Percentiles rank a stretch among this genome's conserved stretches.
Evolutionary conservation across 2,113 vertebrate species (phyloP).

Genomic region (Pachypanchax playfairii): DNA sequence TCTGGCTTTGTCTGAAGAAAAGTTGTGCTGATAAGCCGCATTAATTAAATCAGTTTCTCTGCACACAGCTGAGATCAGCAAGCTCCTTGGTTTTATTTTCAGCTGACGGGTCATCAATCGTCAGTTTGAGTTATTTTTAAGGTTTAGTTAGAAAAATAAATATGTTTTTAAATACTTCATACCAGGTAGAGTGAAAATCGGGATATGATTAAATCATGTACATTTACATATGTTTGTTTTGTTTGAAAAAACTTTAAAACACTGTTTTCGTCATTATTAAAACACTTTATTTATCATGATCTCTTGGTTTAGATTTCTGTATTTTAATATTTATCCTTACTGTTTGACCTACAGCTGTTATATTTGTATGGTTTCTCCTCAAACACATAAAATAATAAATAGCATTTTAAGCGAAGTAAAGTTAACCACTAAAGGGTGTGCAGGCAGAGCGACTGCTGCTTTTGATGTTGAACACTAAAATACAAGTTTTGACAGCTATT

Average conservation of each 20-base stretch:
- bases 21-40: neutral
- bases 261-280: too few relatives aligned
- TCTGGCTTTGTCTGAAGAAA: neutral
- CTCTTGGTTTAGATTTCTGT: too few relatives aligned
- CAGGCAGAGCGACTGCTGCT: slow-evolving; percentile 4
- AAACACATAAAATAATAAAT: neutral
- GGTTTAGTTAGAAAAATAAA: neutral
- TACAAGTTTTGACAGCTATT: slow-evolving; percentile 49
- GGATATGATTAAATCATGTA: neutral
- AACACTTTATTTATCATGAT: too few relatives aligned
- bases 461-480: slow-evolving; percentile 41
- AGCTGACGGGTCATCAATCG: slow-evolving; percentile 7
- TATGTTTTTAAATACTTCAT: neutral
- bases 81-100: neutral
- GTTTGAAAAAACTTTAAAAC: too few relatives aligned
- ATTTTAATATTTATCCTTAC: too few relatives aligned
- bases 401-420: neutral
- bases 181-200: neutral
- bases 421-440: neutral
- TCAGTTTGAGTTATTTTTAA: neutral
- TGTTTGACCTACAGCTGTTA: too few relatives aligned
- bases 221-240: too few relatives aligned
- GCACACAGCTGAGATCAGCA: slow-evolving; percentile 5
- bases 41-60: slow-evolving; percentile 25
- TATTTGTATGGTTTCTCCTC: too few relatives aligned